These are phyloP conservation scores for Acipenser oxyrinchus DNA, from an alignment of 2,797 vertebrate genomes.

Conservation along the genomic window DNA sequence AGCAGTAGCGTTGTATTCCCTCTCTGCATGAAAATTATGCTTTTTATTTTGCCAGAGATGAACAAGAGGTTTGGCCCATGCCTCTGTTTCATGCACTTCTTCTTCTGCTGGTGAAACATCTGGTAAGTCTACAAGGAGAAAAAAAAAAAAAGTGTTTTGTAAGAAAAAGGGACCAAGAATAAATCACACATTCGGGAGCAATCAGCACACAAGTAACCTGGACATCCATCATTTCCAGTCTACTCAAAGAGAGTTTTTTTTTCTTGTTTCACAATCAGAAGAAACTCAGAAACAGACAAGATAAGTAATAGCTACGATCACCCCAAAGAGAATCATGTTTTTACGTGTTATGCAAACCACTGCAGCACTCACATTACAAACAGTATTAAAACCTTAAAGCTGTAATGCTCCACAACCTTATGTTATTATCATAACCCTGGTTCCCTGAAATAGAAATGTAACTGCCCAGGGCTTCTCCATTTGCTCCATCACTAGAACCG, in stretches of 20 bases:
- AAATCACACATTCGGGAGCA: neutral
- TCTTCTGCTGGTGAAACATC: conserved; percentile 61
- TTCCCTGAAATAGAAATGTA: too few relatives aligned
- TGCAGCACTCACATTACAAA: too few relatives aligned
- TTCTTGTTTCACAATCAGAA: neutral
- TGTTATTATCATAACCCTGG: too few relatives aligned
- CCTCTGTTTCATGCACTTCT: conserved; percentile 69
- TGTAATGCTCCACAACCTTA: too few relatives aligned
- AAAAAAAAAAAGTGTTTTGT: neutral
- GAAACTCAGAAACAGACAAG: neutral
- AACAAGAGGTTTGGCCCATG: conserved; percentile 84
- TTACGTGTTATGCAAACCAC: too few relatives aligned
- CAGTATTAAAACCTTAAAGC: too few relatives aligned
- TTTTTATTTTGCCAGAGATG: conserved; percentile 82
- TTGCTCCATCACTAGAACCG: too few relatives aligned
- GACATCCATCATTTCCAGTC: neutral
- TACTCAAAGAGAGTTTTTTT: neutral
- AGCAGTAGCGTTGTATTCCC: conserved; percentile 73
- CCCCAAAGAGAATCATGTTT: neutral
- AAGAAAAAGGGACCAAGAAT: neutral
- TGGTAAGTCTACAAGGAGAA: conserved; percentile 59
- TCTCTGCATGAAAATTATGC: conserved; percentile 74
- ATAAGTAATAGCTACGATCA: neutral
- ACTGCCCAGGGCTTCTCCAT: too few relatives aligned
- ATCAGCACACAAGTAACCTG: neutral